These are phyloP conservation scores for Sylvicola fuscatus DNA, from an alignment of 2,888 invertebrate genomes.

Conservation along the genomic window DNA sequence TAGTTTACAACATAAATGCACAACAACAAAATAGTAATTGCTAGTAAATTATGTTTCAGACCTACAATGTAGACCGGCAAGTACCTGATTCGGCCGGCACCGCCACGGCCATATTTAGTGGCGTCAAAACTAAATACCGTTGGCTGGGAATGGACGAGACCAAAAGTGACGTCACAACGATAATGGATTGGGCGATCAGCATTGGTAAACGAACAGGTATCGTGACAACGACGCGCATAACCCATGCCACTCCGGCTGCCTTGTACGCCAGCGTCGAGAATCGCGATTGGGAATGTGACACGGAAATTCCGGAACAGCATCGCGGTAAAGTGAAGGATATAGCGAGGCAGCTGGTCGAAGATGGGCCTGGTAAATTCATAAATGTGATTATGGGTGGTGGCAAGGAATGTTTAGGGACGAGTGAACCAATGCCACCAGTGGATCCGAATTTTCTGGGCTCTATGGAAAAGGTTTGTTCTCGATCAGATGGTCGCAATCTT, in stretches of 20 bases:
- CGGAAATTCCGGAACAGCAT: conserved; percentile 16
- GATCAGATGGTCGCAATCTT: conserved; percentile 33
- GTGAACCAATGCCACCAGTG: conserved; percentile 11
- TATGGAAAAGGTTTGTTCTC: conserved; percentile 22
- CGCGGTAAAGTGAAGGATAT: conserved; percentile 32
- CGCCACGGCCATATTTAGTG: conserved; percentile 42
- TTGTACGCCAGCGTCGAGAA: conserved; percentile 32
- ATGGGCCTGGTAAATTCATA: conserved; percentile 34
- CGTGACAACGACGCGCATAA: conserved; percentile 42
- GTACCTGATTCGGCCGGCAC: conserved; percentile 50
- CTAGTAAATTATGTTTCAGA: conserved; percentile 22
- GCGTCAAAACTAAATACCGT: conserved; percentile 36
- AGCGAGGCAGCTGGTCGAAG: conserved; percentile 38
- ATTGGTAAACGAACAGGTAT: conserved; percentile 37
- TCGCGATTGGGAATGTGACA: conserved; percentile 39
- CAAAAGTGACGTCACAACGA: conserved; percentile 14
- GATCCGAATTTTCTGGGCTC: conserved; percentile 14
- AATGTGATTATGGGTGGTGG: conserved; percentile 45
- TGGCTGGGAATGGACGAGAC: conserved; percentile 30
- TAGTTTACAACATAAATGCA: conserved; percentile 11
- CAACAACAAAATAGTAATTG: background rate
- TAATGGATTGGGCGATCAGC: conserved; percentile 36
- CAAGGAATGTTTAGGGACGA: conserved; percentile 25
- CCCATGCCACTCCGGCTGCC: conserved; percentile 42
- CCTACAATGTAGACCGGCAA: conserved; percentile 47